phyloP scores from a whole-genome alignment of 2,797 vertebrate species.

The Melanotaenia pygmaea region DNA sequence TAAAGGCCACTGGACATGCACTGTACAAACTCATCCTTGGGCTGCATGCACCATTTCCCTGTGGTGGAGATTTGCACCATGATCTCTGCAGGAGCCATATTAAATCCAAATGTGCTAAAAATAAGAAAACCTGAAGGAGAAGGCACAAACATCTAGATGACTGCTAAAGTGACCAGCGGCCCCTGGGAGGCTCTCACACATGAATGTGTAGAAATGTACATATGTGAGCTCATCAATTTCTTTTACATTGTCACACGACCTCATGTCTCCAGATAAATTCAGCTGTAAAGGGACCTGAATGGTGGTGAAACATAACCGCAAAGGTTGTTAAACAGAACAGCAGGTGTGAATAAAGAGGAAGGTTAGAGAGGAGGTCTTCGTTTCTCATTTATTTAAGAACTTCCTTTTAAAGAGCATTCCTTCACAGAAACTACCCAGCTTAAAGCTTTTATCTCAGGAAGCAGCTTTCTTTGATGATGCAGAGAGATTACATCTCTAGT shows the following conservation, averaged over 20 bases:
- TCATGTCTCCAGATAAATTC: constrained; percentile 34
- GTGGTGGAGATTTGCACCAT: constrained; percentile 44
- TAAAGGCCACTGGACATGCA: constrained; percentile 5
- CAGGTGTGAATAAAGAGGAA: constrained; percentile 32
- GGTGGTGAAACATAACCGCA: constrained; percentile 38
- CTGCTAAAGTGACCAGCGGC: constrained; percentile 17
- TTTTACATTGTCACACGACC: constrained; percentile 19
- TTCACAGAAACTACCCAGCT: constrained; percentile 22
- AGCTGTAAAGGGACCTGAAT: constrained; percentile 32
- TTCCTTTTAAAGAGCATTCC: constrained; percentile 21
- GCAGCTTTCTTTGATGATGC: constrained; percentile 32
- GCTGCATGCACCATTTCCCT: background rate
- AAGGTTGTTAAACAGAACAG: constrained; percentile 41
- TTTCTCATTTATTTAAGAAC: constrained; percentile 31
- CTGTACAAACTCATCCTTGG: constrained; percentile 23
- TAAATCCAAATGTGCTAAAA: constrained; percentile 55
- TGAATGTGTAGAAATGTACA: constrained; percentile 13
- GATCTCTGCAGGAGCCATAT: constrained; percentile 44
- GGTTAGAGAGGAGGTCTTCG: constrained; percentile 29
- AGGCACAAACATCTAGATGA: constrained; percentile 44
- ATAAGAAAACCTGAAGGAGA: constrained; percentile 45
- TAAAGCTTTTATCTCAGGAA: constrained; percentile 31
- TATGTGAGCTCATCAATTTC: constrained; percentile 22
- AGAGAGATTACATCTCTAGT: constrained; percentile 30
- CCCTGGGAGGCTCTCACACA: constrained; percentile 26